phyloP scores from a whole-genome alignment of 2,113 vertebrate species.

The Corynorhinus townsendii region DNA sequence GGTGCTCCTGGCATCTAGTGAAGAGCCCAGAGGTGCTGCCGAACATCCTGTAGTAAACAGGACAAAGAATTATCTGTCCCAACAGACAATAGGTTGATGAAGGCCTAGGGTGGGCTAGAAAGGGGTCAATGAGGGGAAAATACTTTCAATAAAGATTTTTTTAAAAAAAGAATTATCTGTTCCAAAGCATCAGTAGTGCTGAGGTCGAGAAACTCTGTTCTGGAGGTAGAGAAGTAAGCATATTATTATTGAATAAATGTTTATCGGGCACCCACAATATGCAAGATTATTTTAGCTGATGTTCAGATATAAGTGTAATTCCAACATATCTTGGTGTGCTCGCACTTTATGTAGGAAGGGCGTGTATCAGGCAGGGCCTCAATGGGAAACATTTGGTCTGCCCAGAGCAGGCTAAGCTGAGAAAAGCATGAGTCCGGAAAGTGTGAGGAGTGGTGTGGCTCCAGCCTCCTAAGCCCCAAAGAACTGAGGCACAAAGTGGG shows the following conservation, averaged over 20 bases:
- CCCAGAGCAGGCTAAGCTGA: background rate
- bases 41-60: background rate
- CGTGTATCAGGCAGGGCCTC: background rate
- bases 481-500: background rate
- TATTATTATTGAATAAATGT: background rate
- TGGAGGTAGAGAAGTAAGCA: background rate
- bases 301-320: background rate
- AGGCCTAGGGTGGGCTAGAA: too few relatives aligned
- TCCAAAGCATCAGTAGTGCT: background rate
- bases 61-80: background rate
- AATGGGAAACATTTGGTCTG: background rate
- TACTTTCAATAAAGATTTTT: too few relatives aligned
- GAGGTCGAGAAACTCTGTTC: background rate
- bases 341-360: background rate
- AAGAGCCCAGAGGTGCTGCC: background rate
- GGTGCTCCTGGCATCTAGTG: background rate
- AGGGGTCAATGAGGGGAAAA: too few relatives aligned
- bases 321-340: background rate
- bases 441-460: rapidly evolving
- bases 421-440: background rate
- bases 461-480: background rate
- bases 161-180: background rate
- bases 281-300: background rate
- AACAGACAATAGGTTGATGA: background rate
- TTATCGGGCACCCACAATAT: background rate